Conservation (phyloP, 1,140 invertebrate genomes). For the Acromyrmex echinatior region DNA sequence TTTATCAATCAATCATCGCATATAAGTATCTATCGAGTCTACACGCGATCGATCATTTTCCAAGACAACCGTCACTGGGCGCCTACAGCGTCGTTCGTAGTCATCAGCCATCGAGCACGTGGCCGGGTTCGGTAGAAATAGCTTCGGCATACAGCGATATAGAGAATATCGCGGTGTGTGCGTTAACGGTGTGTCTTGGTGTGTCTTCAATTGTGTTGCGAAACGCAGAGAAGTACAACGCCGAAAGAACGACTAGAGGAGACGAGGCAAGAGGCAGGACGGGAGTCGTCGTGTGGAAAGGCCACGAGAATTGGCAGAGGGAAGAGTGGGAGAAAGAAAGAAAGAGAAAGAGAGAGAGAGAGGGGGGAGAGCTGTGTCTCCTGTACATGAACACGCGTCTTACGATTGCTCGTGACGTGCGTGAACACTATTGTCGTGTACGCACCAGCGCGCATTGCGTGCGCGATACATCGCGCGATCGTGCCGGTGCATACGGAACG, state of each 20-base stretch:
- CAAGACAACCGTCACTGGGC: conserved; percentile 22
- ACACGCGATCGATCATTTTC: neutral
- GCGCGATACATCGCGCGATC: neutral
- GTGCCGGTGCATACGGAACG: neutral
- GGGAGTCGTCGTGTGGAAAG: neutral
- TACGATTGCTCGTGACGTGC: conserved; percentile 30
- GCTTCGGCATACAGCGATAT: conserved; percentile 12
- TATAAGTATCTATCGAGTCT: neutral
- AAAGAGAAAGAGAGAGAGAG: too few species aligned
- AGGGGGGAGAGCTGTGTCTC: neutral
- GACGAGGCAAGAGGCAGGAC: neutral
- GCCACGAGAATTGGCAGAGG: neutral
- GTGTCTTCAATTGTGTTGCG: conserved; percentile 2
- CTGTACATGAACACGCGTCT: conserved; percentile 42
- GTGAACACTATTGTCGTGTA: conserved; percentile 1
- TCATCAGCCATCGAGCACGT: conserved; percentile 76
- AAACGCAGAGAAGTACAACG: conserved; percentile 20
- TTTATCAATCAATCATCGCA: conserved; percentile 1
- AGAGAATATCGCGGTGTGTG: neutral
- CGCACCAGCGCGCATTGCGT: neutral
- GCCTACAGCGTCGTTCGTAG: conserved; percentile 22
- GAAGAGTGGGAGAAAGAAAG: neutral
- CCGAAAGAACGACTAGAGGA: neutral
- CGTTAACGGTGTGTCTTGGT: neutral
- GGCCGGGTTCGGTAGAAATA: conserved; percentile 72